Conservation (phyloP, 2,888 invertebrate species). For the Leptinotarsa rubiginosa region DNA sequence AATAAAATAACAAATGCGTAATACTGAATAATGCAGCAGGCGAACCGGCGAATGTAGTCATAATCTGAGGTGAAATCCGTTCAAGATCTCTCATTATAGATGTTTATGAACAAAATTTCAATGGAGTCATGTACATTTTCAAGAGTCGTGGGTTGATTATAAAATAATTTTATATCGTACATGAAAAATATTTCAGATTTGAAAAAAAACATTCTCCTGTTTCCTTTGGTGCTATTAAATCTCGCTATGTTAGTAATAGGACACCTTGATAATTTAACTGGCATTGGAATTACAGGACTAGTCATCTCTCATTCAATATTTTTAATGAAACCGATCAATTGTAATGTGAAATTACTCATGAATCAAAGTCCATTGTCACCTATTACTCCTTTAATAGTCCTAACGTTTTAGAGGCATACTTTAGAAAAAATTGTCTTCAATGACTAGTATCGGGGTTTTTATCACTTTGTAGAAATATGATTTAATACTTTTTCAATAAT, state of each 20-base stretch:
- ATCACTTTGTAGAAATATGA: neutral
- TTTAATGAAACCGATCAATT: neutral
- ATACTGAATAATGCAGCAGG: constrained; percentile 9
- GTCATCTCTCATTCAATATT: neutral
- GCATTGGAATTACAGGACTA: neutral
- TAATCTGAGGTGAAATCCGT: neutral
- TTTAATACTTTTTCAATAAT: constrained; percentile 3
- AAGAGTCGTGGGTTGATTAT: neutral
- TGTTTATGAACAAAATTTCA: neutral
- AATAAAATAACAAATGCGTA: neutral
- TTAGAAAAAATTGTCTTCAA: neutral
- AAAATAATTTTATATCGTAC: no score
- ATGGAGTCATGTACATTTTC: neutral
- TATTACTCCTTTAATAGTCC: neutral
- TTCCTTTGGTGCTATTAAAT: no score
- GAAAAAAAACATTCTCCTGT: no score
- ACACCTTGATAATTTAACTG: neutral
- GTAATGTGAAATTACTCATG: neutral
- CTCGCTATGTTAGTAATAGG: no score
- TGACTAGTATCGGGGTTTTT: constrained; percentile 1
- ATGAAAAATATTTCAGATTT: no score
- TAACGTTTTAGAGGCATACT: neutral
- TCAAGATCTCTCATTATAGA: neutral
- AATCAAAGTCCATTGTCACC: constrained; percentile 20
- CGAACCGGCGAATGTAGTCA: neutral